These are phyloP conservation scores for Drosophila cardini DNA, from an alignment of 1,140 invertebrate genomes.

Conservation along the genomic window DNA sequence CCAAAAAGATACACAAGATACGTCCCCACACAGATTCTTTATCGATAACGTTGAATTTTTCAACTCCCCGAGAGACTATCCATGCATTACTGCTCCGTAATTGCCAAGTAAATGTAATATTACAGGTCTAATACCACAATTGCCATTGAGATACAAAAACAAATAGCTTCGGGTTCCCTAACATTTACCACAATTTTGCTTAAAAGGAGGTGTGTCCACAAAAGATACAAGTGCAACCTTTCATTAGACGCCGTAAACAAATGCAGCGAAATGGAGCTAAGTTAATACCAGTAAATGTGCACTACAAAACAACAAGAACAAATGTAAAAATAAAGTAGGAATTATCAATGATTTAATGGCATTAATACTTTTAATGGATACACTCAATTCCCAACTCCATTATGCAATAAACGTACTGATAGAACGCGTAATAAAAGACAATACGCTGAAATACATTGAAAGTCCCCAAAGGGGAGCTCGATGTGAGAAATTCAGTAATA, in stretches of 20 bases:
- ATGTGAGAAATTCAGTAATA: background rate
- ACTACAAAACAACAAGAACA: slow-evolving; percentile 33
- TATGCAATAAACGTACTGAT: background rate
- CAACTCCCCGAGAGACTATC: slow-evolving; percentile 3
- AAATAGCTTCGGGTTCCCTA: slow-evolving; percentile 23
- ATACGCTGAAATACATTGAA: slow-evolving; percentile 1
- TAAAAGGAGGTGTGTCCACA: slow-evolving; percentile 23
- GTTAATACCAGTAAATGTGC: slow-evolving; percentile 28
- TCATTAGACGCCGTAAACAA: slow-evolving; percentile 39
- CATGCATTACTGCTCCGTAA: slow-evolving; percentile 30
- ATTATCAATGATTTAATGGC: slow-evolving; percentile 50
- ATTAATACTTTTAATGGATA: slow-evolving; percentile 43
- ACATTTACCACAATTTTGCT: slow-evolving; percentile 19
- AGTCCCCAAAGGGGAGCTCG: background rate
- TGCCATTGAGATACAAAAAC: slow-evolving; percentile 27
- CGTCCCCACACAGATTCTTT: background rate
- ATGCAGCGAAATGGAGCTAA: slow-evolving; percentile 26
- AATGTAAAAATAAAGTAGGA: background rate
- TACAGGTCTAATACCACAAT: slow-evolving; percentile 43
- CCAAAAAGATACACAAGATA: slow-evolving; percentile 21
- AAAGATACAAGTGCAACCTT: slow-evolving; percentile 39
- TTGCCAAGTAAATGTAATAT: slow-evolving; percentile 23
- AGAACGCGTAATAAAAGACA: slow-evolving; percentile 2
- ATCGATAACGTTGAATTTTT: slow-evolving; percentile 1
- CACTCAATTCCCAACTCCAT: slow-evolving; percentile 9